phyloP scores from a whole-genome alignment of 2,797 vertebrate species.

The Heteromormyrus szaboi region DNA sequence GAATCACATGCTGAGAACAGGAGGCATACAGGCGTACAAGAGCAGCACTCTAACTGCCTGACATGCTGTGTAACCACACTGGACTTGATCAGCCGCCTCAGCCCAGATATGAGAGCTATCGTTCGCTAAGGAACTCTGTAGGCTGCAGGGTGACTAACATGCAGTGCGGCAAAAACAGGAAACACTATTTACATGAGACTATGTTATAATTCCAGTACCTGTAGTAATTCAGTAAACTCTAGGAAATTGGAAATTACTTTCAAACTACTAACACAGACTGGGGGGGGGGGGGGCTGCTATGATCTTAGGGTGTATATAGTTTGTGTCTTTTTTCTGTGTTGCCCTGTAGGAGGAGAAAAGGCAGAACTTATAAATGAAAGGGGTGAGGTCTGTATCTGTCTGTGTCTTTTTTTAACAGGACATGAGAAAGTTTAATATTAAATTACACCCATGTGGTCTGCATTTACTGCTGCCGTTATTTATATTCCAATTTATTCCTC shows the following conservation, averaged over 20 bases:
- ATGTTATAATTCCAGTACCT: not conserved
- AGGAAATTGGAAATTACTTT: not conserved
- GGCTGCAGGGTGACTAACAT: not conserved
- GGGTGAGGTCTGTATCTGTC: not conserved
- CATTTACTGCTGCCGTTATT: not conserved
- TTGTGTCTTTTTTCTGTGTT: not conserved
- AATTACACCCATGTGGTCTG: not conserved
- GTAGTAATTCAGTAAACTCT: not conserved
- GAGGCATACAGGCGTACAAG: not conserved
- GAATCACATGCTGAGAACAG: not conserved
- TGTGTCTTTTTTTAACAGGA: slow-evolving; percentile 1
- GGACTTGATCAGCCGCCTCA: not conserved
- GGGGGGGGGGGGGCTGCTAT: no score
- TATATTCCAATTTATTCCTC: not conserved
- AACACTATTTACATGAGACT: not conserved
- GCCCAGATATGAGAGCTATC: not conserved
- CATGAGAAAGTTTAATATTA: not conserved
- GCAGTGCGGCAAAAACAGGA: not conserved
- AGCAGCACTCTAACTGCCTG: not conserved
- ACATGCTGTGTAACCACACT: not conserved
- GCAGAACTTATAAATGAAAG: not conserved
- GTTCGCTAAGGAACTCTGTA: not conserved
- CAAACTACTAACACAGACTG: not conserved
- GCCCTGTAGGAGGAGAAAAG: not conserved
- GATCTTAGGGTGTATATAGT: not conserved